Evolutionary conservation across 2,113 vertebrate genomes (phyloP).

Genomic region (Climacteris rufus): DNA sequence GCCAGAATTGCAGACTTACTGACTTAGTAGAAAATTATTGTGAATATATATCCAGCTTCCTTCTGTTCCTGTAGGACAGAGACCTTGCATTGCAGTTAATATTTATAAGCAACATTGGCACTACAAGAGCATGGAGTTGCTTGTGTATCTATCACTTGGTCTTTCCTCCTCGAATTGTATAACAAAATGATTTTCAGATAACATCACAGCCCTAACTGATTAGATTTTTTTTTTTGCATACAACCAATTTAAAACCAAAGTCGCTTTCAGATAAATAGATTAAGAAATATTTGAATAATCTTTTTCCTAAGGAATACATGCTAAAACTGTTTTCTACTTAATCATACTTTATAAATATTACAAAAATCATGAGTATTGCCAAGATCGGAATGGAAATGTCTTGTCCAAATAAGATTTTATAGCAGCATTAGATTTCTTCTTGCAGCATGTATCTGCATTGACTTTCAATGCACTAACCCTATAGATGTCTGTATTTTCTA

Average conservation of each 20-base stretch:
- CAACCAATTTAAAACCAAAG: not conserved
- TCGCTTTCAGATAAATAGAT: not conserved
- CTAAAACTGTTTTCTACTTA: not conserved
- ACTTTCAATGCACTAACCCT: not conserved
- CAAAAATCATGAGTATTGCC: not conserved
- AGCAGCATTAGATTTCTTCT: not conserved
- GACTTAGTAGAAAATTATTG: not conserved
- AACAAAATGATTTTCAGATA: not conserved
- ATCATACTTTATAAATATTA: not conserved
- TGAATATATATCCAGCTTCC: not conserved
- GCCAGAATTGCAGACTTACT: not conserved
- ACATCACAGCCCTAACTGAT: not conserved
- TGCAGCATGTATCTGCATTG: not conserved
- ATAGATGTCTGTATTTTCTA: not conserved
- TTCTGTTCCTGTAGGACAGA: not conserved
- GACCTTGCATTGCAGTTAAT: not conserved
- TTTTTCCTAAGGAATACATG: not conserved
- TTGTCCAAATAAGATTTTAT: not conserved
- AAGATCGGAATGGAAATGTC: not conserved
- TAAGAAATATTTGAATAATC: not conserved
- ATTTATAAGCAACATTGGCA: not conserved
- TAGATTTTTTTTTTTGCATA: not conserved
- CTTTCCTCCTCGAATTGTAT: not conserved
- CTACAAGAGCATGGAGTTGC: not conserved
- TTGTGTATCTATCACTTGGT: not conserved